Evolutionary conservation across 1,140 invertebrate species (phyloP).

Genomic region (Harlomillsia oculata): DNA sequence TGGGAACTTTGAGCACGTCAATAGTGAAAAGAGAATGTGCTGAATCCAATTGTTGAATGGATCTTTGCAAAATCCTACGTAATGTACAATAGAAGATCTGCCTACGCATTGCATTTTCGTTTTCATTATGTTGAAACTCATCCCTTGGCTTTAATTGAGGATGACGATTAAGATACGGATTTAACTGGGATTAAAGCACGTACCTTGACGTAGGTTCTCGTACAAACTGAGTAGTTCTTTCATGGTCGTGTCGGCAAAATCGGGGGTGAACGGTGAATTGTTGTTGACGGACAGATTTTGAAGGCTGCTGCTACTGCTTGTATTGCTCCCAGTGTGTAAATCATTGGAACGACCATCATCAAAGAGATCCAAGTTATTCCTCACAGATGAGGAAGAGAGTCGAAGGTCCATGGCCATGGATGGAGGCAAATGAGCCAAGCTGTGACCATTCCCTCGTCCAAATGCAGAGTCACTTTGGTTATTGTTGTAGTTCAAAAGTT

Average conservation of each 20-base stretch:
- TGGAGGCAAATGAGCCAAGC: conserved; percentile 2
- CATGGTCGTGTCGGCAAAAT: conserved; percentile 65
- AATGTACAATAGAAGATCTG: no score
- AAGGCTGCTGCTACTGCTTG: conserved; percentile 18
- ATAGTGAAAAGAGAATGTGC: no score
- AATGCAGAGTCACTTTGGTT: conserved; percentile 9
- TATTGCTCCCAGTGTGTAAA: conserved; percentile 12
- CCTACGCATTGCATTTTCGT: no score
- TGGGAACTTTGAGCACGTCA: no score
- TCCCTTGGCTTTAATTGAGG: no score
- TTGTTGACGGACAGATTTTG: conserved; percentile 12
- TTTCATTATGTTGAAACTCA: no score
- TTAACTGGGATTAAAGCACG: no score
- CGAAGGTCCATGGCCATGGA: conserved; percentile 29
- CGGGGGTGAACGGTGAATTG: conserved; percentile 45
- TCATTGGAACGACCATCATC: conserved; percentile 18
- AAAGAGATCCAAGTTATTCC: conserved; percentile 9
- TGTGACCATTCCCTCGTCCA: neutral
- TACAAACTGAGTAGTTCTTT: conserved; percentile 62
- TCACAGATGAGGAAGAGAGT: neutral
- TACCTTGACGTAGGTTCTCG: conserved; percentile 36
- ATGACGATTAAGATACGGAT: no score
- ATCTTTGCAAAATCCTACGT: no score
- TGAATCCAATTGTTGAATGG: no score
- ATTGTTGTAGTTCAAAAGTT: conserved; percentile 16